These are phyloP conservation scores for Pyxicephalus adspersus DNA, from an alignment of 2,113 vertebrate species.

Conservation along the genomic window DNA sequence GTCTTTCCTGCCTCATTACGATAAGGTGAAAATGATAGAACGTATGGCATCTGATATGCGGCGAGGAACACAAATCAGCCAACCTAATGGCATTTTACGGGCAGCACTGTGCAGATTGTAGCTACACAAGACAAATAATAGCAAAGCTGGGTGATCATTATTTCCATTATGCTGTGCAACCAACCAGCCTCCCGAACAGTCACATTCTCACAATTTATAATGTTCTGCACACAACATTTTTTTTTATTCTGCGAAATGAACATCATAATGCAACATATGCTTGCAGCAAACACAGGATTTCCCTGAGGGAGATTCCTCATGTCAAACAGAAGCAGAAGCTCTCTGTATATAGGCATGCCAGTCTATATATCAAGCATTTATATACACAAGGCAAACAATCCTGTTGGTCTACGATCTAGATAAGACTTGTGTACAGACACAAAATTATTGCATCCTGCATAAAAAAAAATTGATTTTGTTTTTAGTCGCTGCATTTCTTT, in stretches of 20 bases:
- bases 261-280: not conserved
- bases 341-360: not conserved
- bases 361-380: not conserved
- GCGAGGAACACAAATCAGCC: conserved; percentile 51
- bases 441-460: too few relatives aligned
- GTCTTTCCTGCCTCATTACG: conserved; percentile 26
- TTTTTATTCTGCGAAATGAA: conserved; percentile 7
- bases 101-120: not conserved
- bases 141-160: conserved; percentile 6
- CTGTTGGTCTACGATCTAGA: too few relatives aligned
- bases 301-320: not conserved
- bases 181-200: not conserved
- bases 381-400: too few relatives aligned
- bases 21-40: conserved; percentile 34
- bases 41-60: conserved; percentile 55
- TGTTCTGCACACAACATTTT: not conserved
- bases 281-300: not conserved
- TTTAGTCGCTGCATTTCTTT: too few relatives aligned
- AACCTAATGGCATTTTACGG: conserved; percentile 26
- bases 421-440: too few relatives aligned
- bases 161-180: conserved; percentile 29
- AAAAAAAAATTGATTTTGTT: too few relatives aligned
- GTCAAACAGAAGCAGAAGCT: not conserved
- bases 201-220: conserved; percentile 20
- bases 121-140: conserved; percentile 35